phyloP scores from a whole-genome alignment of 92 coral and sea anemone genomes.

The Heliopora coerulea region DNA sequence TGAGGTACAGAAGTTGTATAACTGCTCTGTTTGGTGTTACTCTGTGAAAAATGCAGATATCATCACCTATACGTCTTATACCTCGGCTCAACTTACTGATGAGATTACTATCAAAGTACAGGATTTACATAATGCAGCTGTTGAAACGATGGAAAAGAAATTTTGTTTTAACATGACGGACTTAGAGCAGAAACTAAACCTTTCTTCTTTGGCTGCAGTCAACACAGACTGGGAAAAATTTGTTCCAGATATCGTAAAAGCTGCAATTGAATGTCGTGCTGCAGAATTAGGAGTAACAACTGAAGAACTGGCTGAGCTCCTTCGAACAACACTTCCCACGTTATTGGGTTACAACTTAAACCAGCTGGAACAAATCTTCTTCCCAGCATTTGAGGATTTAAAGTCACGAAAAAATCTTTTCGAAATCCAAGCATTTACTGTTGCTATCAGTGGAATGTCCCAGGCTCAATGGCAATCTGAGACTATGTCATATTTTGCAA shows the following conservation, averaged over 20 bases:
- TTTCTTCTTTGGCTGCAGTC: neutral
- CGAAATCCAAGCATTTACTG: slow-evolving; percentile 15
- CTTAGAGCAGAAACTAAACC: slow-evolving; percentile 11
- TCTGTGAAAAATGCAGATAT: neutral
- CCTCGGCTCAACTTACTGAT: neutral
- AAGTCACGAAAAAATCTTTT: slow-evolving; percentile 22
- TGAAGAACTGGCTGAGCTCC: slow-evolving; percentile 21
- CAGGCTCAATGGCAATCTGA: slow-evolving; percentile 19
- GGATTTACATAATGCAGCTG: neutral
- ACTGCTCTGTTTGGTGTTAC: slow-evolving; percentile 21
- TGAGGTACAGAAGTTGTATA: slow-evolving; percentile 6
- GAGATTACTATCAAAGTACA: neutral
- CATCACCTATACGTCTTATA: neutral
- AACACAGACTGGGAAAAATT: slow-evolving; percentile 6
- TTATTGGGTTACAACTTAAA: slow-evolving; percentile 3
- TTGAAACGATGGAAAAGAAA: slow-evolving; percentile 3
- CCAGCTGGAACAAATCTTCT: slow-evolving; percentile 1
- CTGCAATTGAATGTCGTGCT: slow-evolving; percentile 17
- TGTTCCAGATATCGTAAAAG: slow-evolving; percentile 11
- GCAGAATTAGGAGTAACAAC: slow-evolving; percentile 1
- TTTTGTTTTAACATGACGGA: slow-evolving; percentile 34
- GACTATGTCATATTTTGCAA: slow-evolving; percentile 26
- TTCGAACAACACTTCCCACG: neutral
- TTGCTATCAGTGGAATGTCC: neutral
- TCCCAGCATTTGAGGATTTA: slow-evolving; percentile 20